Base-by-base conservation (phyloP, 23 tunicate genomes). In the Halocynthia aurantium region DNA sequence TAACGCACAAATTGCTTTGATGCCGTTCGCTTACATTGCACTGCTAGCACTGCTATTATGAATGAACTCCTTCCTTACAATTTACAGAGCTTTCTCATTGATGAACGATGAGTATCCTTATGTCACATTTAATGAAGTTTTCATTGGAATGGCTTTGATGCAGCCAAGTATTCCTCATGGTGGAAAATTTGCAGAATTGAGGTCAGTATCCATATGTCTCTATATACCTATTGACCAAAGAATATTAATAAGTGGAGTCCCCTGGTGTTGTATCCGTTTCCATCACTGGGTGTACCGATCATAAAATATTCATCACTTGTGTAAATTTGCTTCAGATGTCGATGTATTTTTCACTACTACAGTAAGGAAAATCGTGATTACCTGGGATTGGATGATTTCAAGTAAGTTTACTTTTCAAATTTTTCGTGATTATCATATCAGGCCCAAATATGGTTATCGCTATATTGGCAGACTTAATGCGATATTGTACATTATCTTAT, bases 101-200 rank as follows among this genome's bases (percentile, higher is more conserved):
- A 61, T 64, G 10, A 83, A 84, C 0, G 85, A 84, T 7, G 53
- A 76, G 11, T 87, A 89, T 60, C 54, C 68, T 31, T 80, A 73
- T 61, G 53, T 89, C 6, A 63, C 82, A 53, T 89, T 89, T 73
- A 83, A 76, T 56, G 96, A 89, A 67, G 73, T 89, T 21, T 64
- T 89, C 6, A 60, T 89, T 8, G 84, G 88, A 10, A 70, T 84
- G 17, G 80, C 50, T 19, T 61, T 89, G 7, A 73, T 89, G 83
- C 96, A 89, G 76, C 88, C 96, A 19, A 83, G 70, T 44, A 71
- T 89, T 6, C 96, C 82, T 62, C 96, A 89, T 80, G 96, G 96
- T 7, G 96, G 96, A 21, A 89, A 84, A 76, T 62, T 89, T 80
- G 96, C 96, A 21, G 96, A 89, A 53, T 71, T 84, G 76, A 84